Evolutionary conservation across 2,113 vertebrate genomes (phyloP).

Genomic region (Otus sunia): DNA sequence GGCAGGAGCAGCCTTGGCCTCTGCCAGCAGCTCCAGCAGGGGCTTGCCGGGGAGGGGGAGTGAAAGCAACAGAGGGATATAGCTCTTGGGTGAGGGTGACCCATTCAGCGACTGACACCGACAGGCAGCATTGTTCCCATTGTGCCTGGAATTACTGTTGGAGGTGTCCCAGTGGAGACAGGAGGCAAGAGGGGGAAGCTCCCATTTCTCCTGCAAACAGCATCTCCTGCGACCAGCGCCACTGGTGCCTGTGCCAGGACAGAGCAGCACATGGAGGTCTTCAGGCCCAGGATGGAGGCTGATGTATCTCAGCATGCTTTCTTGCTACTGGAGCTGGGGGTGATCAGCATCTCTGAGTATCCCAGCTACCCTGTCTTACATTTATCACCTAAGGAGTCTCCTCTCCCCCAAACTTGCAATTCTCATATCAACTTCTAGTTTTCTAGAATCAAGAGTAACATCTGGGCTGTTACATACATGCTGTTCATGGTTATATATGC

Average conservation of each 20-base stretch:
- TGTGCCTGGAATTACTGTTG: neutral
- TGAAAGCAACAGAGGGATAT: neutral
- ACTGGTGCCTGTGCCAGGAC: neutral
- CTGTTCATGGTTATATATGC: neutral
- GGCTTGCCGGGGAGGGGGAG: fast-evolving
- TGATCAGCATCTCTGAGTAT: neutral
- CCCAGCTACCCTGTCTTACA: neutral
- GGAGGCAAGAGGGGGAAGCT: neutral
- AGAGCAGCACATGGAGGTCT: fast-evolving
- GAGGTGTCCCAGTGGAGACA: neutral
- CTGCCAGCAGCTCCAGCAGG: fast-evolving
- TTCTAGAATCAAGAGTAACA: neutral
- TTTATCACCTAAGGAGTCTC: neutral
- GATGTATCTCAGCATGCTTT: neutral
- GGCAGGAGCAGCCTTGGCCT: neutral
- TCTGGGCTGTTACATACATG: neutral
- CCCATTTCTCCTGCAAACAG: neutral
- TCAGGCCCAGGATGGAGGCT: neutral
- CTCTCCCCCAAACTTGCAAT: fast-evolving
- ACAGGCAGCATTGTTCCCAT: neutral
- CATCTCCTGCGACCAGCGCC: neutral
- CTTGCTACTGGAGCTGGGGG: neutral
- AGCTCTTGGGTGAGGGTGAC: neutral
- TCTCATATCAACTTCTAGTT: neutral
- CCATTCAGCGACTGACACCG: fast-evolving